Evolutionary conservation across 2,888 invertebrate species (phyloP).

Genomic region (Periphyllus acericola): DNA sequence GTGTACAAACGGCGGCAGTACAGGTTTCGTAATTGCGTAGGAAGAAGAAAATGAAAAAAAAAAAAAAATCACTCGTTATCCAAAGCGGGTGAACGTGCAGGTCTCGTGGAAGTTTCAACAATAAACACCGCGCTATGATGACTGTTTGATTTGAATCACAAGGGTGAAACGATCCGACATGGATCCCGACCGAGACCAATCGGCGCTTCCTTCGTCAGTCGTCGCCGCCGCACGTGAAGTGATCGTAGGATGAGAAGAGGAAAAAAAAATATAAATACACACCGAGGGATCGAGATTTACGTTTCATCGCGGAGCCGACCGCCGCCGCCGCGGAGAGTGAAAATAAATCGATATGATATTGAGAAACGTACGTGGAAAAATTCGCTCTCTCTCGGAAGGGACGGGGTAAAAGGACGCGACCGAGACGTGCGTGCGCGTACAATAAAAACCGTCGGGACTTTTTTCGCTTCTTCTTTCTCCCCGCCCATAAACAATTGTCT

Average conservation of each 20-base stretch:
- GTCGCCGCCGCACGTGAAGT: conserved; percentile 5
- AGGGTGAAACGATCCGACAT: conserved; percentile 60
- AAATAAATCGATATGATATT: conserved; percentile 25
- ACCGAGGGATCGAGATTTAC: conserved; percentile 18
- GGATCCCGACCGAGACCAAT: conserved; percentile 54
- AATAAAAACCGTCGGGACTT: neutral
- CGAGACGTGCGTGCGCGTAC: neutral
- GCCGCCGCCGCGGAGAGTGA: neutral
- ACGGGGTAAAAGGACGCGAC: neutral
- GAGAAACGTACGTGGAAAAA: neutral
- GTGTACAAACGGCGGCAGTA: conserved; percentile 43
- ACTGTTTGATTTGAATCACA: conserved; percentile 61
- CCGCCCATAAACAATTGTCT: neutral
- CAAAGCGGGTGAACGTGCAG: conserved; percentile 29
- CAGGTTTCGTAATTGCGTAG: conserved; percentile 34
- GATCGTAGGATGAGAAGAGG: neutral
- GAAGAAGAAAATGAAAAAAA: too few relatives aligned
- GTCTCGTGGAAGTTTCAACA: conserved; percentile 52
- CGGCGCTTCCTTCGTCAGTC: conserved; percentile 48
- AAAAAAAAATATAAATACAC: neutral
- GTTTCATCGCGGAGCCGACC: neutral
- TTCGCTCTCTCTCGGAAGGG: neutral
- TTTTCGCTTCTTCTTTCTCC: neutral
- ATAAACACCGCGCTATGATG: conserved; percentile 51
- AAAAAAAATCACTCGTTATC: conserved; percentile 28